Base-by-base conservation (phyloP, 2,888 invertebrate genomes). In the Choreutis nemorana region DNA sequence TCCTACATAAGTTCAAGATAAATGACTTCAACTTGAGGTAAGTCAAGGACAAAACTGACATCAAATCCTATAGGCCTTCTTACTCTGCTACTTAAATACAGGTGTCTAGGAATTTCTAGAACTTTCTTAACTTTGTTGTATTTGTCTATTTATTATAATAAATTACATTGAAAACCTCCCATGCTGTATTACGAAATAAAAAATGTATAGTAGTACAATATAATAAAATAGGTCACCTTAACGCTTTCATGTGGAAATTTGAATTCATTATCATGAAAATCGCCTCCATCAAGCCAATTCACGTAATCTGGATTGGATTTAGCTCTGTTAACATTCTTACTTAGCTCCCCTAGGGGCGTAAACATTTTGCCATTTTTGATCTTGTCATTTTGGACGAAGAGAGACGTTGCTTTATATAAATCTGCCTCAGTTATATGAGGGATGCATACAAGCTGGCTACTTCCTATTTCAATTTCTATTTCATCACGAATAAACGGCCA, bases 401-500 rank as follows among this genome's bases (percentile, higher is more conserved):
- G 52, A 35, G 80, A 79, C 29, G 79, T 68, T 20, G 65, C 58
- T 49, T 70, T 70, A 44, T 79, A 81, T 30, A 79, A 58, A 39
- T 71, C 70, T 1, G 79, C 77, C 48, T 81, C 80, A 4, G 80
- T 80, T 38, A 81, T 75, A 45, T 77, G 73, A 35, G 80, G 80
- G 35, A 81, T 79, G 51, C 80, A 81, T 32, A 79, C 67, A 27
- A 77, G 55, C 47, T 77, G 68, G 36, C 62, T 72, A 41, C 68
- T 70, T n/a, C 79, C 80, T 34, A 79, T 78, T 60, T 80, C 80
- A 26, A 56, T 70, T 47, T 79, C 80, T 27, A 81, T 78, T 64
- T 81, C 80, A 36, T 78, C 78, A 44, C 80, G 61, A 26, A 81
- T 81, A 48, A 78, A 80, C 9, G 80, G 79, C 80, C 80, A 81